A percentile compares a stretch with the other conserved stretches of the same genome.
phyloP scores from a whole-genome alignment of 2,888 invertebrate genomes.

The Drosophila meridionalis region DNA sequence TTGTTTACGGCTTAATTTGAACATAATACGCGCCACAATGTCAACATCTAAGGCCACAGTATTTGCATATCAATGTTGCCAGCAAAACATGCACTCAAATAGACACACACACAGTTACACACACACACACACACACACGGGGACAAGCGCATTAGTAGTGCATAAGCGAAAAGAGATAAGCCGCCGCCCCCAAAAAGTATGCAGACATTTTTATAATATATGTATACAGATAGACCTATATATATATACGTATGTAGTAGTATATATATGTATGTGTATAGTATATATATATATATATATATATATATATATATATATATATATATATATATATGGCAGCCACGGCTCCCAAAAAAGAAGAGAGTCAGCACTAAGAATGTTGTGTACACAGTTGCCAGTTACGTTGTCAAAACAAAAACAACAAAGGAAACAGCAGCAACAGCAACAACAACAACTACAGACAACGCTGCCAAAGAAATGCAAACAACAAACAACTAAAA shows the following conservation, averaged over 20 bases:
- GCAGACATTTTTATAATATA: constrained; percentile 28
- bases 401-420: constrained; percentile 34
- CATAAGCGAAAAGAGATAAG: constrained; percentile 55
- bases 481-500: constrained; percentile 64
- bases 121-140: neutral
- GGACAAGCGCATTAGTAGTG: constrained; percentile 9
- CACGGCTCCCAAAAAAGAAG: constrained; percentile 32
- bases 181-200: constrained; percentile 50
- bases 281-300: neutral
- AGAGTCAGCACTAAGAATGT: constrained; percentile 36
- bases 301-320: neutral
- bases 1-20: constrained; percentile 16
- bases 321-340: neutral
- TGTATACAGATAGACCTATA: neutral
- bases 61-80: constrained; percentile 69
- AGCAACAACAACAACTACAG: constrained; percentile 21
- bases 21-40: constrained; percentile 42
- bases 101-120: neutral
- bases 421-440: constrained; percentile 15
- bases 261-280: neutral
- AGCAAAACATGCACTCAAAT: constrained; percentile 7
- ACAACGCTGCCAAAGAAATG: constrained; percentile 52
- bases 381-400: constrained; percentile 54
- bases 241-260: too few relatives aligned
- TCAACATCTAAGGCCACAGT: constrained; percentile 44